A percentile compares a stretch with the other conserved stretches of the same genome.
These are phyloP conservation scores for Brenthis hecate DNA, from an alignment of 2,888 invertebrate species.

Conservation along the genomic window DNA sequence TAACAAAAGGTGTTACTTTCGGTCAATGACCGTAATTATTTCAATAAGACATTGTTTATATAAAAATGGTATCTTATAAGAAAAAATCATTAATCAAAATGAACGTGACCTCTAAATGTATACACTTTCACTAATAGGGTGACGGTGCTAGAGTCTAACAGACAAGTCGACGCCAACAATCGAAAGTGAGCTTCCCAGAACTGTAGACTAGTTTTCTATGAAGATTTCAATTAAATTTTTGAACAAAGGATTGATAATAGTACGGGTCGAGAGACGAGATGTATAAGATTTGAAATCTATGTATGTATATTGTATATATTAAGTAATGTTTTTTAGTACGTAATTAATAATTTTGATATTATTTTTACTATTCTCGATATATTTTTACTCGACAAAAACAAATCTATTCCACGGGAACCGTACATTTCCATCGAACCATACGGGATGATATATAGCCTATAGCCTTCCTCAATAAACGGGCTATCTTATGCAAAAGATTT, in stretches of 20 bases:
- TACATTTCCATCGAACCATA: too few species aligned
- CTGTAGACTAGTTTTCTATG: conserved; percentile 24
- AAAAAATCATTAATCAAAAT: conserved; percentile 46
- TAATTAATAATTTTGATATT: too few species aligned
- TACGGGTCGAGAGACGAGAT: background rate
- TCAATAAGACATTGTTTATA: conserved; percentile 4
- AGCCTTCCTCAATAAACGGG: too few species aligned
- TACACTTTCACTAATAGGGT: conserved; percentile 47
- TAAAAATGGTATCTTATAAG: conserved; percentile 13
- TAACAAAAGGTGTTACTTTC: background rate
- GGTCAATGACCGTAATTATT: conserved; percentile 11
- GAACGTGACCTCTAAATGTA: conserved; percentile 50
- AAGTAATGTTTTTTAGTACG: too few species aligned
- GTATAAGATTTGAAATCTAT: too few species aligned
- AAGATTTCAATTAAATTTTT: conserved; percentile 15
- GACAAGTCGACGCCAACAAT: conserved; percentile 56
- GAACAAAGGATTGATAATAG: background rate
- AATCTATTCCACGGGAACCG: too few species aligned
- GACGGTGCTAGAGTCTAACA: conserved; percentile 39
- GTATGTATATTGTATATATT: too few species aligned
- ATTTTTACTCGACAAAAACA: too few species aligned
- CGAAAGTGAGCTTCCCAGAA: conserved; percentile 53
- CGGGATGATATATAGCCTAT: too few species aligned
- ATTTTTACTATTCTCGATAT: too few species aligned
- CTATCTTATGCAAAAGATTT: too few species aligned